These are phyloP conservation scores for Orchestes rusci DNA, from an alignment of 2,888 invertebrate genomes.

Conservation along the genomic window DNA sequence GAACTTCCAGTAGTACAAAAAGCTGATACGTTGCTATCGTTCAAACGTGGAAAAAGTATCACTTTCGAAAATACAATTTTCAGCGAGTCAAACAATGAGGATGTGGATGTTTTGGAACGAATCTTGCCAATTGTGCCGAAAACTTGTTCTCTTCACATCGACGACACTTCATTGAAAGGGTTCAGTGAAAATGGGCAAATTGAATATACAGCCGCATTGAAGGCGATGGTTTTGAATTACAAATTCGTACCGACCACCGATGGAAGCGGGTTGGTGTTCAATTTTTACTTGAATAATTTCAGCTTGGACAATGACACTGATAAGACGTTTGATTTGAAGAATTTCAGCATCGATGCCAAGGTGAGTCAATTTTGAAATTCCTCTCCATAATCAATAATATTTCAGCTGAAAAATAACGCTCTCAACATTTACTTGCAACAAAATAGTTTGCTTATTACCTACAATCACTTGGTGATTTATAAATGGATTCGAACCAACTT, in stretches of 20 bases:
- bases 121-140: slow-evolving; percentile 75
- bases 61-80: slow-evolving; percentile 19
- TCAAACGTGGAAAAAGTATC: slow-evolving; percentile 7
- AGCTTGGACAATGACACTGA: slow-evolving; percentile 52
- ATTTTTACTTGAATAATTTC: slow-evolving; percentile 57
- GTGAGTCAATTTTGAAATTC: slow-evolving; percentile 36
- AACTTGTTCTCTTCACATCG: slow-evolving; percentile 65
- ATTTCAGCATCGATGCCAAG: slow-evolving; percentile 59
- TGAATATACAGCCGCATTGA: slow-evolving; percentile 57
- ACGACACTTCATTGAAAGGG: slow-evolving; percentile 62
- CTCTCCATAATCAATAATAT: too few species aligned
- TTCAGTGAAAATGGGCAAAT: slow-evolving; percentile 62
- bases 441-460: slow-evolving; percentile 61
- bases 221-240: slow-evolving; percentile 36
- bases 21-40: neutral
- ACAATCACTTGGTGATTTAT: slow-evolving; percentile 57
- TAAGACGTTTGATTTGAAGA: slow-evolving; percentile 50
- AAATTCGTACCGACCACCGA: slow-evolving; percentile 33
- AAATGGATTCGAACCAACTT: slow-evolving; percentile 47
- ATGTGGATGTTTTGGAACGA: slow-evolving; percentile 51
- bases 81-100: slow-evolving; percentile 11
- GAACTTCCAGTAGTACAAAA: neutral
- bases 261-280: slow-evolving; percentile 50
- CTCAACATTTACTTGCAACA: slow-evolving; percentile 61
- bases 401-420: slow-evolving; percentile 56